Evolutionary conservation across 1,140 invertebrate genomes (phyloP), one percentile per base, ranked within the genome.

Genomic region (Sitophilus oryzae): DNA sequence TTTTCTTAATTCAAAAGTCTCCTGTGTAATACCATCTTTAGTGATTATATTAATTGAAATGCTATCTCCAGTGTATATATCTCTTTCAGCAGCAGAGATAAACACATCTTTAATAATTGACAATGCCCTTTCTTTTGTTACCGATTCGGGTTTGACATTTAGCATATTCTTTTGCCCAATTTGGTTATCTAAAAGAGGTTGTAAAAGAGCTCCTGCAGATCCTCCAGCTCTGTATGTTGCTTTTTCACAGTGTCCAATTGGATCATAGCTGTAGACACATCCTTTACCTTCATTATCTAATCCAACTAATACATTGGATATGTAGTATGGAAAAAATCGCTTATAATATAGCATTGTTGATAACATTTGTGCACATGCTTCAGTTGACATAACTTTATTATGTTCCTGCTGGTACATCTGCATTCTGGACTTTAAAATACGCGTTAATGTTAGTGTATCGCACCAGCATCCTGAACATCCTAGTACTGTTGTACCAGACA

Each of bases 281-380:
- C 96, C 96, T 70, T 91, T 89, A n/a, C 94, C 94, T 66, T 89
- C 79, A 63, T 77, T 76, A 72, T 91, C 88, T 14, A 92, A 68
- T 0, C 97, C 97, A 59, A 91, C 95, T 45, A 99, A 73, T 22
- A 99, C 84, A 70, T 96, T 98, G 22, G 89, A 89, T 8, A 97
- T 87, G 71, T 99, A 99, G 70, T 98, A 99, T 0, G 97, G 97
- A 73, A 99, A 99, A 72, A 99, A 99, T 56, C 97, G 80, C 63
- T 93, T 93, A 66, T 94, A 89, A 70, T 99, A 99, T 52, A 99
- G 76, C 79, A 96, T 89, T 4, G 89, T 96, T 0, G 96, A 93
- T 1, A 99, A 72, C 85, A 99, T 89, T 73, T 98, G 93, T 11
- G 96, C 91, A 11, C 92, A 81, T 9, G 96, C 93, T 54, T 85